Evolutionary conservation across 2,888 invertebrate genomes (phyloP).

Genomic region (Epirrita christyi): DNA sequence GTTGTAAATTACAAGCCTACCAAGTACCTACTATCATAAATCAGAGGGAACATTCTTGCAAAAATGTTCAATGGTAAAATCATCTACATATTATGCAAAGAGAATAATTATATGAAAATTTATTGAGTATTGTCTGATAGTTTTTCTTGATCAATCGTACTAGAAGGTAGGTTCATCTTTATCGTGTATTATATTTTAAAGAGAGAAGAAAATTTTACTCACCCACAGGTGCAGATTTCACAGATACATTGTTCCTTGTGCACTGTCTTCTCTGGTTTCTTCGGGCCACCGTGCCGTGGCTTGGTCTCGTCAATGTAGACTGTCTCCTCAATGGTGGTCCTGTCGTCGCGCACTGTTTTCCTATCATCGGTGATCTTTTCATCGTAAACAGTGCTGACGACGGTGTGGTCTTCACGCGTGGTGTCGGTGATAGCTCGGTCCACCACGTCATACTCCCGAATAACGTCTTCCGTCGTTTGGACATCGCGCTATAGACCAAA

Average conservation of each 20-base stretch:
- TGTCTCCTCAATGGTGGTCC: slow-evolving; percentile 65
- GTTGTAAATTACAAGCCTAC: slow-evolving; percentile 32
- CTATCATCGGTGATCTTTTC: slow-evolving; percentile 74
- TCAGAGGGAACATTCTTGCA: neutral
- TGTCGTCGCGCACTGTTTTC: slow-evolving; percentile 78
- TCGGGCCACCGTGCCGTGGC: slow-evolving; percentile 71
- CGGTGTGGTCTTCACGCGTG: slow-evolving; percentile 64
- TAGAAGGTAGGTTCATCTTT: slow-evolving; percentile 6
- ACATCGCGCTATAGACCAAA: slow-evolving; percentile 73
- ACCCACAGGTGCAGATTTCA: slow-evolving; percentile 96
- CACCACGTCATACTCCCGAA: slow-evolving; percentile 78
- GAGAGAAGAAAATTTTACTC: slow-evolving; percentile 67
- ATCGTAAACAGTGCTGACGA: slow-evolving; percentile 77
- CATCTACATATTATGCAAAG: neutral
- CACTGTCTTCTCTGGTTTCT: slow-evolving; percentile 69
- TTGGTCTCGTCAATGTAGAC: slow-evolving; percentile 71
- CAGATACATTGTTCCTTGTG: slow-evolving; percentile 94
- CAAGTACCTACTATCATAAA: slow-evolving; percentile 15
- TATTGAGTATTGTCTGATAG: too few relatives aligned
- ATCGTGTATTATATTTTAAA: slow-evolving; percentile 20
- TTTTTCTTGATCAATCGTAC: too few relatives aligned
- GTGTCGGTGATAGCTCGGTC: slow-evolving; percentile 80
- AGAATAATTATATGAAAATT: too few relatives aligned
- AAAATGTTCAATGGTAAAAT: neutral
- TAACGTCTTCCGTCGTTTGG: slow-evolving; percentile 77